phyloP scores from a whole-genome alignment of 2,888 invertebrate species.

The Andrena flavipes region DNA sequence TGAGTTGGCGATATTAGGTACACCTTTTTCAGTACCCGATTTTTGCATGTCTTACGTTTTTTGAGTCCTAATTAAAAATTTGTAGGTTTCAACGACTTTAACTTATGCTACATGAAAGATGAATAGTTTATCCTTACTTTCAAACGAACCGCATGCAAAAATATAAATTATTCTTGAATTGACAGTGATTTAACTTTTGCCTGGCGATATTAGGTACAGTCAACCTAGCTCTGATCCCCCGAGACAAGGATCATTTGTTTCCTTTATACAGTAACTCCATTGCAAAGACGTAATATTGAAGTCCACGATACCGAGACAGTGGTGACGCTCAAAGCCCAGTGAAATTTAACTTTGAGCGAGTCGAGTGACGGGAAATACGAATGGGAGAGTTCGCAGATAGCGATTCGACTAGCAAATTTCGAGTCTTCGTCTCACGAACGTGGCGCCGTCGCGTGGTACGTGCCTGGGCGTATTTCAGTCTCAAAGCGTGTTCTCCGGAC shows the following conservation, averaged over 20 bases:
- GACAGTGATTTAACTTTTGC: too few relatives aligned
- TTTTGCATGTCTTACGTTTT: too few relatives aligned
- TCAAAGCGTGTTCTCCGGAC: conserved; percentile 30
- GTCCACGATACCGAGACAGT: background rate
- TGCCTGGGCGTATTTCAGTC: conserved; percentile 47
- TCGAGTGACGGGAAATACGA: conserved; percentile 1
- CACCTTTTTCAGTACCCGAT: too few relatives aligned
- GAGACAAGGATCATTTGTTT: background rate
- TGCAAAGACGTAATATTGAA: background rate
- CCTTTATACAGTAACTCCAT: background rate
- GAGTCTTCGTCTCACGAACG: conserved; percentile 9
- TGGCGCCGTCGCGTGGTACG: conserved; percentile 20
- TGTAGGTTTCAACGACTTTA: too few relatives aligned
- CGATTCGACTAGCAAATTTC: conserved; percentile 6
- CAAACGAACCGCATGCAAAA: too few relatives aligned
- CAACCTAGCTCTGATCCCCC: background rate
- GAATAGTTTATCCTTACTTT: too few relatives aligned
- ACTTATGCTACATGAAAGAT: too few relatives aligned
- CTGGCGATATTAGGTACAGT: too few relatives aligned
- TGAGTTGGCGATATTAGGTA: too few relatives aligned
- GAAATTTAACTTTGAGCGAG: background rate
- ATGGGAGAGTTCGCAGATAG: conserved; percentile 28
- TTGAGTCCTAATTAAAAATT: too few relatives aligned
- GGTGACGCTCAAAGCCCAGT: background rate
- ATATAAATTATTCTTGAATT: too few relatives aligned